Evolutionary conservation across 2,888 invertebrate species (phyloP).

Genomic region (Drosophila pseudotakahashii): DNA sequence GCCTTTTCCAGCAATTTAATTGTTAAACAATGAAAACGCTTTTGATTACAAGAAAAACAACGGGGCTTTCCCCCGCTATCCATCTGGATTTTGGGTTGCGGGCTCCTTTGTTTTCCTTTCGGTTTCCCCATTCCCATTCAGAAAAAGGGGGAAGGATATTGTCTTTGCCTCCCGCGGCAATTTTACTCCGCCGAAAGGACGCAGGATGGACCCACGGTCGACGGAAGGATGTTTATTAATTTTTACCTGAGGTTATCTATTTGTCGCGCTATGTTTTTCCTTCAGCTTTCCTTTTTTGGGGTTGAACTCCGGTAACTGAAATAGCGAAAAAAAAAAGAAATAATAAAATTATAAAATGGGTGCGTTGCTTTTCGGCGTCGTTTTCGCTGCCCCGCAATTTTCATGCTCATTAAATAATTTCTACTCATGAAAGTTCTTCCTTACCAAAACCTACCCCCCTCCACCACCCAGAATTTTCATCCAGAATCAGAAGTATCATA

Average conservation of each 20-base stretch:
- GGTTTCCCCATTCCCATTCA: neutral
- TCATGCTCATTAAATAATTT: constrained; percentile 78
- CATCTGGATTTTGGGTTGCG: constrained; percentile 13
- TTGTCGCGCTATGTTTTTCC: constrained; percentile 70
- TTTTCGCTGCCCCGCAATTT: constrained; percentile 64
- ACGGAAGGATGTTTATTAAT: constrained; percentile 72
- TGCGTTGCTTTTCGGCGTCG: constrained; percentile 31
- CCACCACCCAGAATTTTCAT: neutral
- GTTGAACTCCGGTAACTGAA: constrained; percentile 44
- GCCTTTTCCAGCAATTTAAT: constrained; percentile 80
- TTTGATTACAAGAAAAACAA: constrained; percentile 78
- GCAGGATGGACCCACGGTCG: constrained; percentile 13
- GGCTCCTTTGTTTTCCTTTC: constrained; percentile 43
- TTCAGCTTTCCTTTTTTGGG: constrained; percentile 56
- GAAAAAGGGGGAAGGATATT: constrained; percentile 3
- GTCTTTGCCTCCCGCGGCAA: constrained; percentile 43
- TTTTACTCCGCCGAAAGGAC: constrained; percentile 10
- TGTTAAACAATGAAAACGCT: constrained; percentile 80
- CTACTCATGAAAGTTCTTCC: constrained; percentile 62
- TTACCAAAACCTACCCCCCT: neutral
- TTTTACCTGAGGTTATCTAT: constrained; percentile 80
- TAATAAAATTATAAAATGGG: constrained; percentile 30
- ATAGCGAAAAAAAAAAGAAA: constrained; percentile 3
- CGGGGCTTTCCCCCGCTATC: constrained; percentile 19
- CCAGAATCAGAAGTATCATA: constrained; percentile 40